Percentiles rank a stretch among this genome's conserved stretches.
These are phyloP conservation scores for Gnathonemus longibarbis DNA, from an alignment of 2,113 vertebrate genomes.

Conservation along the genomic window DNA sequence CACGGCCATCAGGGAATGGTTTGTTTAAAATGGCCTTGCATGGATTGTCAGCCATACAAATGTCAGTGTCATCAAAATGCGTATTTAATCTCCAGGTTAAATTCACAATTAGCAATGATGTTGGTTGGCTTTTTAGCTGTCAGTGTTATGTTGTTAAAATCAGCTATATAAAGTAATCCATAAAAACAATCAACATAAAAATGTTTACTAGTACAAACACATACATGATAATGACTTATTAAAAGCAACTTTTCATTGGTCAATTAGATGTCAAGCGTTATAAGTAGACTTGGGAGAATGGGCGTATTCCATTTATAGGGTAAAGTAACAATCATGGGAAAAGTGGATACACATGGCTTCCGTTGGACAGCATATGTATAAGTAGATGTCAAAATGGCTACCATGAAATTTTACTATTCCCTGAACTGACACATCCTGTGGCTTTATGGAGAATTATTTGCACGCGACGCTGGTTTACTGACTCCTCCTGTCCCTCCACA, in stretches of 20 bases:
- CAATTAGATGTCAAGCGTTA: neutral
- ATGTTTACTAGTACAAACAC: neutral
- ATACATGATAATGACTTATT: neutral
- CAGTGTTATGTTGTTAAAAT: neutral
- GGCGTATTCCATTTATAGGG: neutral
- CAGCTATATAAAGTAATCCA: neutral
- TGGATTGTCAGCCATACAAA: neutral
- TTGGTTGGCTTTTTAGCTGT: neutral
- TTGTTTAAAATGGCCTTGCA: neutral
- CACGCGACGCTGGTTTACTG: neutral
- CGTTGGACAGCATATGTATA: neutral
- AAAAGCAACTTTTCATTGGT: neutral
- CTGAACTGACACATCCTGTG: neutral
- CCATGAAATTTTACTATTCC: neutral
- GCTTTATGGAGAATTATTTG: neutral
- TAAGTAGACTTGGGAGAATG: neutral
- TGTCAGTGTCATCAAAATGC: neutral
- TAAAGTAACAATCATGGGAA: neutral
- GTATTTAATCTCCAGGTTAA: neutral
- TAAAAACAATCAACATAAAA: neutral
- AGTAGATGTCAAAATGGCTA: neutral
- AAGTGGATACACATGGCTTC: neutral
- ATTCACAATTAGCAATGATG: neutral
- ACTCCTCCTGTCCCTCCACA: neutral
- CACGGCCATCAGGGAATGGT: neutral